These are phyloP conservation scores for Pollachius pollachius DNA, from an alignment of 2,113 vertebrate species.

Conservation along the genomic window DNA sequence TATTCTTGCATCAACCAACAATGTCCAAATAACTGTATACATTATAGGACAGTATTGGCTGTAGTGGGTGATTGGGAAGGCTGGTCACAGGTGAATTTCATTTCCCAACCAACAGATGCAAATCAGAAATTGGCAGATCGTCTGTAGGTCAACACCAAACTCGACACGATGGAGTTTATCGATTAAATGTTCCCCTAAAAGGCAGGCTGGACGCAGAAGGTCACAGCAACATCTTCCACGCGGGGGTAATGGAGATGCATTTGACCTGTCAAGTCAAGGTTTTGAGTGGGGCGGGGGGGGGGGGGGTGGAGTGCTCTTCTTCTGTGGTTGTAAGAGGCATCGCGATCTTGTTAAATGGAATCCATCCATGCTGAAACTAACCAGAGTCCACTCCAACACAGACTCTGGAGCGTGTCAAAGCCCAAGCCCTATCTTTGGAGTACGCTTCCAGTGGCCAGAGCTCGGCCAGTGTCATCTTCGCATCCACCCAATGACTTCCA, in stretches of 20 bases:
- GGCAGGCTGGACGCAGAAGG: slow-evolving; percentile 48
- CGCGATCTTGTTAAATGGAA: too few relatives aligned
- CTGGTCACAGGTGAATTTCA: slow-evolving; percentile 8
- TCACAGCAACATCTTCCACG: slow-evolving; percentile 51
- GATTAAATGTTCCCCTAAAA: slow-evolving; percentile 61
- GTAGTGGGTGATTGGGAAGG: not conserved
- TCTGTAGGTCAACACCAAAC: slow-evolving; percentile 22
- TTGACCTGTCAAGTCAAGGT: slow-evolving; percentile 45
- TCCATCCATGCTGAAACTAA: too few relatives aligned
- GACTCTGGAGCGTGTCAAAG: too few relatives aligned
- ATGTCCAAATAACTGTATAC: too few relatives aligned
- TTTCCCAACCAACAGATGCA: not conserved
- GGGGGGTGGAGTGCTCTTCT: slow-evolving; percentile 19
- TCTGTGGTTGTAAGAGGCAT: not conserved
- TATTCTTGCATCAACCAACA: not conserved
- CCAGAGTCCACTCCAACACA: too few relatives aligned
- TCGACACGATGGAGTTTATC: slow-evolving; percentile 45
- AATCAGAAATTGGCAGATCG: slow-evolving; percentile 20
- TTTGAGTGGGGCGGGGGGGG: slow-evolving; percentile 31
- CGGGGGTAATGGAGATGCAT: slow-evolving; percentile 41
- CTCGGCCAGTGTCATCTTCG: too few relatives aligned
- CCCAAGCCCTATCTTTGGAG: too few relatives aligned
- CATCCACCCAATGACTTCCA: too few relatives aligned
- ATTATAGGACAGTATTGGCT: not conserved
- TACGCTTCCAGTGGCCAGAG: too few relatives aligned